Evolutionary conservation across 2,888 invertebrate genomes (phyloP), one percentile per base, ranked within the genome.

Genomic region (Hirtodrosophila trivittata): DNA sequence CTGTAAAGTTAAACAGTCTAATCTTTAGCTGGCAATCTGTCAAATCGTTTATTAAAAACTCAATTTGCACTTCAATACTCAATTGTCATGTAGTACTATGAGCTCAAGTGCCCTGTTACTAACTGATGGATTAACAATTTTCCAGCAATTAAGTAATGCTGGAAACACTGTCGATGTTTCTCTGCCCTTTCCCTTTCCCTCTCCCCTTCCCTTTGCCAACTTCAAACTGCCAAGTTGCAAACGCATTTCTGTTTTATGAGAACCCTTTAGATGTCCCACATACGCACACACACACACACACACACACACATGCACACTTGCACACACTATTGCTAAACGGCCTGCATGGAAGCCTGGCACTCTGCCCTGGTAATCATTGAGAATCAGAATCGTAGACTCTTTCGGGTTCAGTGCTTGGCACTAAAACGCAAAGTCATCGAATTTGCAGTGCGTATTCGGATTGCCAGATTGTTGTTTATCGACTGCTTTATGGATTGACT

Each of bases 121-220:
- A 60, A 39, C 43, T 38, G 50, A 65, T 62, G 55, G 57, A 58
- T 70, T 70, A 66, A 58, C 63, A 75, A 83, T 80, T 83, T 83
- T 74, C 66, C 68, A 71, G 74, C 68, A 76, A 68, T 82, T 77
- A 69, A 63, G 58, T 66, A 43, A 56, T 63, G 43, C 42, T 54
- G 55, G 55, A 51, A 56, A 47, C 47, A 62, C 42, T 55, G 38
- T 50, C 43, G 43, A 35, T 35, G 26, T 14, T 57, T 14, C 45
- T 57, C 18, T 33, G 41, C 38, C 10, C 39, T 18, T 32, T 46
- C 45, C 49, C 63, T n/a, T n/a, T n/a, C n/a, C n/a, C n/a, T n/a
- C n/a, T n/a, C n/a, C n/a, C n/a, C n/a, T n/a, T n/a, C n/a, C 13
- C 38, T 16, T 30, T 45, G 49, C 49, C 63, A 55, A 62, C 32